Conservation (phyloP, 2,797 vertebrate species). For the Ataeniobius toweri region DNA sequence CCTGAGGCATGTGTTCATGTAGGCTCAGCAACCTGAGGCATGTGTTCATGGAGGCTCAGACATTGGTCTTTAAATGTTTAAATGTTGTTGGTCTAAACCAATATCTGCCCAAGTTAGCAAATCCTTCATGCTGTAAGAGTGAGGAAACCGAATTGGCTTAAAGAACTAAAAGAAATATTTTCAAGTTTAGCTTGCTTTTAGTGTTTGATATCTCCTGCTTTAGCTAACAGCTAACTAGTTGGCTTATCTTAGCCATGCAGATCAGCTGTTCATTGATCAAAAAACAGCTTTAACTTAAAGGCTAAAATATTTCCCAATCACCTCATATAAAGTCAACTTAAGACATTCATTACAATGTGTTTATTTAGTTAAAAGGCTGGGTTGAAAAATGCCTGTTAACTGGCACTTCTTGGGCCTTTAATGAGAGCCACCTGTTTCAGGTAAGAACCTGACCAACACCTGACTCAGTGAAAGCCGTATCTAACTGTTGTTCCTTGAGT, state of each 20-base stretch:
- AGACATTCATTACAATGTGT: not conserved
- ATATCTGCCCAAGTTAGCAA: not conserved
- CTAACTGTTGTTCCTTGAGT: not conserved
- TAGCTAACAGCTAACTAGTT: not conserved
- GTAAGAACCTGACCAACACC: not conserved
- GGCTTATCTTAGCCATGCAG: not conserved
- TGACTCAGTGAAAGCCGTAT: not conserved
- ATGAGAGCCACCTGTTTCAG: not conserved
- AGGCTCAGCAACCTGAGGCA: not conserved
- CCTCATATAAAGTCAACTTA: not conserved
- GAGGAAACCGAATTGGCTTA: not conserved
- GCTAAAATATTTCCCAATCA: not conserved
- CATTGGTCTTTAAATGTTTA: not conserved
- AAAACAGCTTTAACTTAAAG: not conserved
- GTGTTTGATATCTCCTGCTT: not conserved
- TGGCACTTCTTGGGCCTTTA: not conserved
- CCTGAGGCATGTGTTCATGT: not conserved
- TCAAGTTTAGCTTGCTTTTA: not conserved
- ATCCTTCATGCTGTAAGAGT: rapidly evolving
- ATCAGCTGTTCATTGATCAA: not conserved
- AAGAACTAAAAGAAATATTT: not conserved
- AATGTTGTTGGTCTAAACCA: not conserved
- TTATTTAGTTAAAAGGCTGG: not conserved
- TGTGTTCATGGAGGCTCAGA: not conserved
- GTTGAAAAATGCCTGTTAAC: not conserved